These are phyloP conservation scores for Athene noctua DNA, from an alignment of 2,113 vertebrate genomes.

Conservation along the genomic window DNA sequence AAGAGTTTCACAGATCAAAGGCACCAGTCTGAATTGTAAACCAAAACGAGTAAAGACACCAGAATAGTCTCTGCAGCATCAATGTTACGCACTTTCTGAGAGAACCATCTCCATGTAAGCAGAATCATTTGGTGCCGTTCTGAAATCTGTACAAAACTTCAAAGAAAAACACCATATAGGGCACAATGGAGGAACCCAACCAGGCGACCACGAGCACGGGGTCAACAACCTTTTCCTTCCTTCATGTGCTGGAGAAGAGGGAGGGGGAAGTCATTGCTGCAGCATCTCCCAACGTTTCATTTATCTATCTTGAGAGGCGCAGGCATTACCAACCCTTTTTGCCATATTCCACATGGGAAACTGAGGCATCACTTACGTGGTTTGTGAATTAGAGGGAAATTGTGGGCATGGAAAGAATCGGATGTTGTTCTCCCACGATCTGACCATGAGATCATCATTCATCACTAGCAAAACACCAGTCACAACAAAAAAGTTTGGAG, in stretches of 20 bases:
- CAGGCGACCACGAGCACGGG: accelerated
- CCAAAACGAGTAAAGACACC: accelerated
- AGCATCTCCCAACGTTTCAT: accelerated
- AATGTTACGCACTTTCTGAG: accelerated
- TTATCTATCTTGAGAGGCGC: not conserved
- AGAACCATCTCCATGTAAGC: not conserved
- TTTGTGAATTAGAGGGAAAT: not conserved
- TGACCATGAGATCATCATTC: accelerated
- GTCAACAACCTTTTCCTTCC: not conserved
- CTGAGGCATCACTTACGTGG: accelerated
- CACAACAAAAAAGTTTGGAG: not conserved
- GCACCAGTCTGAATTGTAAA: not conserved
- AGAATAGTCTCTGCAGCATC: not conserved
- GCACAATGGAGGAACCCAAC: not conserved
- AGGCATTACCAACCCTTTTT: not conserved
- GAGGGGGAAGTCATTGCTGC: accelerated
- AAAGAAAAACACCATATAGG: not conserved
- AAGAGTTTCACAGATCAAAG: not conserved
- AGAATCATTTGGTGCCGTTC: not conserved
- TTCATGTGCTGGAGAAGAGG: not conserved
- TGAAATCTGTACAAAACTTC: not conserved
- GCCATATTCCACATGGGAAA: not conserved
- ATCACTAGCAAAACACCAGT: accelerated
- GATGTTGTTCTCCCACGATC: accelerated
- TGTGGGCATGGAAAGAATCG: not conserved